Evolutionary conservation across 2,113 vertebrate species (phyloP).

Genomic region (Coturnix japonica): DNA sequence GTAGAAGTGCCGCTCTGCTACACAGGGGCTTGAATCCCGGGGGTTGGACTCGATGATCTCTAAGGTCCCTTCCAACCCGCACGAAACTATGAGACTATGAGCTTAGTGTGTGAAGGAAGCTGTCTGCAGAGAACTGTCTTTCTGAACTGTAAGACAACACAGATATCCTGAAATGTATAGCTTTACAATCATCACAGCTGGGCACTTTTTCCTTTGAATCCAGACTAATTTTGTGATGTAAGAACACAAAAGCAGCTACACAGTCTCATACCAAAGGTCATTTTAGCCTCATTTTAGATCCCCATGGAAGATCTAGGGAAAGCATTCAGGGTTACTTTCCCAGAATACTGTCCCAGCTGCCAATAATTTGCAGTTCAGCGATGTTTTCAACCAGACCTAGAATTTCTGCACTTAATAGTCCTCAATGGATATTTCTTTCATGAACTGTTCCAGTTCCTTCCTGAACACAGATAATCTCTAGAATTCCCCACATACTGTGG

Average conservation of each 20-base stretch:
- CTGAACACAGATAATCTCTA: not conserved
- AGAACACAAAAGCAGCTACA: not conserved
- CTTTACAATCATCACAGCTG: not conserved
- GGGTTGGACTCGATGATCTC: too few species aligned
- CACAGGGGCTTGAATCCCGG: too few species aligned
- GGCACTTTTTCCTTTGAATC: not conserved
- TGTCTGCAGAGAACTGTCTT: not conserved
- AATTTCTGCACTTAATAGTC: not conserved
- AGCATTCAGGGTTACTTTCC: slow-evolving; percentile 33
- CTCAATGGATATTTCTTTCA: slow-evolving; percentile 44
- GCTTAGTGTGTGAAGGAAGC: not conserved
- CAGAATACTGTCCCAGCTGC: slow-evolving; percentile 43
- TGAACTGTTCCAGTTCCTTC: not conserved
- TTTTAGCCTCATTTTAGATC: not conserved
- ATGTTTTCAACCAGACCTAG: slow-evolving; percentile 15
- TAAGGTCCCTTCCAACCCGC: too few species aligned
- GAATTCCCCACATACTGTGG: slow-evolving; percentile 2
- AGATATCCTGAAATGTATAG: not conserved
- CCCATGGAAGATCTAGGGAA: not conserved
- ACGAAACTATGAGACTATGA: too few species aligned
- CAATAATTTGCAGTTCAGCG: slow-evolving; percentile 26
- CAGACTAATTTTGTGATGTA: not conserved
- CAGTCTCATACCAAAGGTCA: not conserved
- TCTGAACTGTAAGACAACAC: not conserved
- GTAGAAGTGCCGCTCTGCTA: too few species aligned